Conservation (phyloP, 2,888 invertebrate genomes). For the Aradus depressus region DNA sequence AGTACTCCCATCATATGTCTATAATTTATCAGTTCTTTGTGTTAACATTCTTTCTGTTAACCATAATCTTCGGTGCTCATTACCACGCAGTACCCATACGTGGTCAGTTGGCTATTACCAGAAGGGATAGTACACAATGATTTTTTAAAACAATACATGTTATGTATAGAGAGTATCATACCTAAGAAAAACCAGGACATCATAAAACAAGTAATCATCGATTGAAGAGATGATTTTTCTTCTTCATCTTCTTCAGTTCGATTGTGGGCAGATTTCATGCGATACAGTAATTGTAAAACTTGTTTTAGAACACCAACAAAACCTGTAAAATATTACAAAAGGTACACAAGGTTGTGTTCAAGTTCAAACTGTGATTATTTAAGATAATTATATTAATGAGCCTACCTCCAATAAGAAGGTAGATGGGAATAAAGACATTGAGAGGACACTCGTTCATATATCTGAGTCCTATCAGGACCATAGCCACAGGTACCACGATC, state of each 20-base stretch:
- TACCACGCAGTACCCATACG: too few species aligned
- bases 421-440: slow-evolving; percentile 55
- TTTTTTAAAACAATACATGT: too few species aligned
- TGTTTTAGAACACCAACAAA: slow-evolving; percentile 53
- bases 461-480: slow-evolving; percentile 54
- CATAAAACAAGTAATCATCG: slow-evolving; percentile 50
- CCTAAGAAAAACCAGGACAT: slow-evolving; percentile 59
- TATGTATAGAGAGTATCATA: too few species aligned
- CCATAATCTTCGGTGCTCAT: too few species aligned
- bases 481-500: slow-evolving; percentile 52
- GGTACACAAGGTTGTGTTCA: too few species aligned
- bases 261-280: slow-evolving; percentile 44
- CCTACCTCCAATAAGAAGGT: slow-evolving; percentile 51
- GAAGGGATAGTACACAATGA: too few species aligned
- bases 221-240: slow-evolving; percentile 44
- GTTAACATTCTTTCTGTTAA: too few species aligned
- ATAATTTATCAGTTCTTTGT: too few species aligned
- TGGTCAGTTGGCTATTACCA: too few species aligned
- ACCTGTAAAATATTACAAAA: slow-evolving; percentile 41
- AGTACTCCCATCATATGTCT: too few species aligned
- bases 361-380: slow-evolving; percentile 11
- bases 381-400: too few species aligned
- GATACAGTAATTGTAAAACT: slow-evolving; percentile 45
- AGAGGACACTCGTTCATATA: slow-evolving; percentile 54
- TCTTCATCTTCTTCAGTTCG: slow-evolving; percentile 44